A percentile compares a stretch with the other conserved stretches of the same genome.
Evolutionary conservation across 2,888 invertebrate genomes (phyloP).

Genomic region (Caenorhabditis sp.): DNA sequence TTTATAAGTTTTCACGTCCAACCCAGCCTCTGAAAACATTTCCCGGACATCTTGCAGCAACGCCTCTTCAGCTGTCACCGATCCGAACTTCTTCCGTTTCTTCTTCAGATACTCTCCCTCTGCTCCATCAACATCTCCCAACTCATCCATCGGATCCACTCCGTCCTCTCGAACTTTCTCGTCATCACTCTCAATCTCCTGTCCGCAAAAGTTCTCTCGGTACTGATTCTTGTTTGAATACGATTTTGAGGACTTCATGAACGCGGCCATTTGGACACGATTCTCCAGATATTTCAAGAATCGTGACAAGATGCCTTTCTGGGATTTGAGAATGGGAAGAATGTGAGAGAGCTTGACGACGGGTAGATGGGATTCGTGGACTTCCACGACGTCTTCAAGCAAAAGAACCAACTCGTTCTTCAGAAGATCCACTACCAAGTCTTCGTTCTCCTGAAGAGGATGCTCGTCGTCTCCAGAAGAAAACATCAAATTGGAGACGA

Average conservation of each 20-base stretch:
- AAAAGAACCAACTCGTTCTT: conserved; percentile 44
- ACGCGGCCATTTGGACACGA: conserved; percentile 34
- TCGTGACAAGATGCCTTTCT: conserved; percentile 16
- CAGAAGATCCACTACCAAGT: conserved; percentile 33
- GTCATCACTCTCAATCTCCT: conserved; percentile 30
- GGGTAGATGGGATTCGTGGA: conserved; percentile 7
- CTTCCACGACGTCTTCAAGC: conserved; percentile 20
- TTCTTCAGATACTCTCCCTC: conserved; percentile 49
- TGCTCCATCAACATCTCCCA: conserved; percentile 44
- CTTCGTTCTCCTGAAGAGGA: conserved; percentile 41
- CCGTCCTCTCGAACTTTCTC: conserved; percentile 34
- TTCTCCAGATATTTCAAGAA: conserved; percentile 43
- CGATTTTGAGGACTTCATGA: conserved; percentile 30
- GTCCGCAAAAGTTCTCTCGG: conserved; percentile 34
- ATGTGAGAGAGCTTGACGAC: conserved; percentile 18
- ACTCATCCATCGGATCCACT: conserved; percentile 40
- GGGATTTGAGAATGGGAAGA: conserved; percentile 13
- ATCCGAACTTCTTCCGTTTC: conserved; percentile 24
- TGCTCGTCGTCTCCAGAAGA: conserved; percentile 34
- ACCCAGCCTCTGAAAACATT: not conserved
- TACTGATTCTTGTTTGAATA: no score
- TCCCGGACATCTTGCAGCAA: conserved; percentile 27
- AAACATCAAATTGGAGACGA: conserved; percentile 35
- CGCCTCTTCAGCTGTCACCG: conserved; percentile 20
- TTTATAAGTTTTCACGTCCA: not conserved